Conservation (phyloP, 2,113 vertebrate species). For the Dinomys branickii region DNA sequence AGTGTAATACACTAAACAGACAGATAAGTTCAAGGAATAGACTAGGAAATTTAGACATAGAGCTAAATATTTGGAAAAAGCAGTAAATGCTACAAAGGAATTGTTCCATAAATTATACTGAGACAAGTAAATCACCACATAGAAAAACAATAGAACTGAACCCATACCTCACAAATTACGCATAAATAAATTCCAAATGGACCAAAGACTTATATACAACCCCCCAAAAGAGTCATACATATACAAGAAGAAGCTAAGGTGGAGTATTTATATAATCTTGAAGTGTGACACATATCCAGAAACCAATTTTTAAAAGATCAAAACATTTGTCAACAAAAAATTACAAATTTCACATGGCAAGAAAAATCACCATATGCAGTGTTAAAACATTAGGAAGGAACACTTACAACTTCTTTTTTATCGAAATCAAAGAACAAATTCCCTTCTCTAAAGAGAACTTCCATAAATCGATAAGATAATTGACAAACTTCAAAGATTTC, state of each 20-base stretch:
- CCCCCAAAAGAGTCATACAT: neutral
- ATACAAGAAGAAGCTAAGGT: neutral
- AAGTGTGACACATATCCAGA: neutral
- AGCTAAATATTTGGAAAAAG: neutral
- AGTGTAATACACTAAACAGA: neutral
- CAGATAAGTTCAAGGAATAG: neutral
- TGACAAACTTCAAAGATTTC: neutral
- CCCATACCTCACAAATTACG: neutral
- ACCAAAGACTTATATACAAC: neutral
- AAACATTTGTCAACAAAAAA: constrained; percentile 46
- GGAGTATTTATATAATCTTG: neutral
- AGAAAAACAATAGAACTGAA: neutral
- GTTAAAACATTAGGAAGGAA: neutral
- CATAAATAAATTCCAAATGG: neutral
- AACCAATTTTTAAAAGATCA: neutral
- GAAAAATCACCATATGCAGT: constrained; percentile 21
- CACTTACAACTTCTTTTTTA: neutral
- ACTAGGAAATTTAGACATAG: neutral
- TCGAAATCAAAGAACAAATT: constrained; percentile 15
- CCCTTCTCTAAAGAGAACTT: neutral
- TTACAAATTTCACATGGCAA: constrained; percentile 5
- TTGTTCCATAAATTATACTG: neutral
- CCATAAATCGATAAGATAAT: neutral
- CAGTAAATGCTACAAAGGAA: neutral
- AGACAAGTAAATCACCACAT: neutral